A percentile compares a stretch with the other conserved stretches of the same genome.
Evolutionary conservation across 2,888 invertebrate species (phyloP).

Genomic region (Diaphora mendica): DNA sequence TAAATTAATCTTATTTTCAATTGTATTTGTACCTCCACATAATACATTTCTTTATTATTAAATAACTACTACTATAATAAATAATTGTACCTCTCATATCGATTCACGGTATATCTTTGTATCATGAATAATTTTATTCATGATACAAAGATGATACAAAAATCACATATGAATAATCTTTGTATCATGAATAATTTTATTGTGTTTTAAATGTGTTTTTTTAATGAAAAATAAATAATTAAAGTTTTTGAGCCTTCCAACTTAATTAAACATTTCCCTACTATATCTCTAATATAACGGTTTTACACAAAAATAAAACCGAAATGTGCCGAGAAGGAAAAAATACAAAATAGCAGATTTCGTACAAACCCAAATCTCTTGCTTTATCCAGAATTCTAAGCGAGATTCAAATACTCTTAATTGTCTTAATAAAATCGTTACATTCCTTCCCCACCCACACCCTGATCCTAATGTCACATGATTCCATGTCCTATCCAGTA

Average conservation of each 20-base stretch:
- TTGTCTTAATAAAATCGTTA: not conserved
- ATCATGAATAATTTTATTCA: slow-evolving; percentile 11
- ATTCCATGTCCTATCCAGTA: no score
- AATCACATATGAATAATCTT: not conserved
- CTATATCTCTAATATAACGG: not conserved
- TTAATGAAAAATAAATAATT: slow-evolving; percentile 20
- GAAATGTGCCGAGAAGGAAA: no score
- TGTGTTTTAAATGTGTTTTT: slow-evolving; percentile 22
- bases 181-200: slow-evolving; percentile 10
- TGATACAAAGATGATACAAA: no score
- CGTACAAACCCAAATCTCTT: not conserved
- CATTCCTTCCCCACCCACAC: not conserved
- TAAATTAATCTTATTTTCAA: slow-evolving; percentile 44
- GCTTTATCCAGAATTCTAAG: not conserved
- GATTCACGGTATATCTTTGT: slow-evolving; percentile 3
- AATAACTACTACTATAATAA: slow-evolving; percentile 1
- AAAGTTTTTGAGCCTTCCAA: not conserved
- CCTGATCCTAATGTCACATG: no score
- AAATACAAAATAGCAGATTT: not conserved
- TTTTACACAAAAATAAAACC: no score
- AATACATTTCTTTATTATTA: slow-evolving; percentile 27
- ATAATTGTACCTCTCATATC: slow-evolving; percentile 7
- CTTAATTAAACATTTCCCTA: not conserved
- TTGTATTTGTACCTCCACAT: slow-evolving; percentile 16
- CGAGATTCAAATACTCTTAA: not conserved